phyloP scores from a whole-genome alignment of 2,888 invertebrate species.

The Ornithoptera alexandrae region DNA sequence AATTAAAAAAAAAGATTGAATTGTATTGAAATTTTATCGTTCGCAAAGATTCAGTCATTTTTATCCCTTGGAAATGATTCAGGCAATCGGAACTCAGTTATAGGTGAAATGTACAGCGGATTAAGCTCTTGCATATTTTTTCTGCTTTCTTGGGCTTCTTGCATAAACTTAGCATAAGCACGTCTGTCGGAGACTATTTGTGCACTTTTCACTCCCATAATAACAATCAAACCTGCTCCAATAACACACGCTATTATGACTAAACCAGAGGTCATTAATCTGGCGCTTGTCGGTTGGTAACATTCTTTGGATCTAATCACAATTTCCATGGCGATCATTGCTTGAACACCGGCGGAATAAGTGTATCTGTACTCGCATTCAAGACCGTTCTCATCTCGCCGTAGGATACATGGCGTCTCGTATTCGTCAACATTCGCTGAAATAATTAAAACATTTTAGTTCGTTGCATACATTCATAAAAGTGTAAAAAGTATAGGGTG shows the following conservation, averaged over 20 bases:
- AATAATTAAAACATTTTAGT: constrained; percentile 31
- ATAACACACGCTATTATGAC: constrained; percentile 70
- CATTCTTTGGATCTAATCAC: constrained; percentile 60
- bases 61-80: constrained; percentile 68
- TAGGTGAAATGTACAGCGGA: constrained; percentile 83
- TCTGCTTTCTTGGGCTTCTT: constrained; percentile 66
- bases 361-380: constrained; percentile 70
- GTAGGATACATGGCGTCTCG: constrained; percentile 59
- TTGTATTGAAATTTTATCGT: neutral
- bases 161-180: constrained; percentile 76
- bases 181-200: constrained; percentile 73
- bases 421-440: constrained; percentile 45
- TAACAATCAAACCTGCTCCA: constrained; percentile 65
- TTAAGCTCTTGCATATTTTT: constrained; percentile 71
- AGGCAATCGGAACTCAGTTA: constrained; percentile 78
- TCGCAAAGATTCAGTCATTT: constrained; percentile 45
- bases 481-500: too few relatives aligned
- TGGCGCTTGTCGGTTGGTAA: constrained; percentile 59
- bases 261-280: constrained; percentile 56
- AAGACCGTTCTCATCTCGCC: constrained; percentile 48
- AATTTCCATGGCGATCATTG: constrained; percentile 59
- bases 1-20: neutral
- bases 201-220: constrained; percentile 62
- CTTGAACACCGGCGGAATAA: constrained; percentile 53
- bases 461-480: neutral